These are phyloP conservation scores for Camptogramma bilineatum DNA, from an alignment of 2,888 invertebrate species.

Conservation along the genomic window DNA sequence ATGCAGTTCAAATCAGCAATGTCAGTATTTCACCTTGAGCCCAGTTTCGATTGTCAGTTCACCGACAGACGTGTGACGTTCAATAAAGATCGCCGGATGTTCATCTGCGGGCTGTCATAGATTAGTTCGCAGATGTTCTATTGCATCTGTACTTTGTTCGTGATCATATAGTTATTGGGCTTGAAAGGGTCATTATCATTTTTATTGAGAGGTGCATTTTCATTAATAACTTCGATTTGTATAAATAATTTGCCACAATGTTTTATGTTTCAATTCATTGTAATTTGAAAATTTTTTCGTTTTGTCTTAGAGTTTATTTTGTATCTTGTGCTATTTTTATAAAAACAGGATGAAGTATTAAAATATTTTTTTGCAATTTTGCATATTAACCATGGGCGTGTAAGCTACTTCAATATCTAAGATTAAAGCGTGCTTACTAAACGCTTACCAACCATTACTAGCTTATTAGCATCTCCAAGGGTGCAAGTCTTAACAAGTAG, in stretches of 20 bases:
- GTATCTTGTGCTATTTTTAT: too few relatives aligned
- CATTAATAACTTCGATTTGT: conserved; percentile 7
- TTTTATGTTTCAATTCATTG: not conserved
- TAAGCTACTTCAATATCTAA: not conserved
- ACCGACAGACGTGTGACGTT: conserved; percentile 55
- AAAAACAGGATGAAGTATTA: too few relatives aligned
- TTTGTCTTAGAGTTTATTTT: too few relatives aligned
- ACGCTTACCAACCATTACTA: not conserved
- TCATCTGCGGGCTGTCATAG: conserved; percentile 63
- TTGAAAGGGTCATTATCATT: conserved; percentile 10
- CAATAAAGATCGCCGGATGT: conserved; percentile 73
- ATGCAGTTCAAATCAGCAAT: conserved; percentile 38
- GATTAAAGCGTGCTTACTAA: not conserved
- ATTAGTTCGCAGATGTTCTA: conserved; percentile 46
- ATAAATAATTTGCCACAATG: not conserved
- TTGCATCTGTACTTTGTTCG: conserved; percentile 27
- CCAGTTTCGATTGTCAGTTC: conserved; percentile 48
- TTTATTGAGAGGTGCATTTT: conserved; percentile 1
- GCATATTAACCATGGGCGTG: not conserved
- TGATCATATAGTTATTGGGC: conserved; percentile 9
- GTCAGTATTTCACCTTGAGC: conserved; percentile 62
- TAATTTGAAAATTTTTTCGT: too few relatives aligned
- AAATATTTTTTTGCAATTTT: not conserved
- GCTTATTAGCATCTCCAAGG: conserved; percentile 18
- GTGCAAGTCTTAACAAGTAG: conserved; percentile 35